Evolutionary conservation across 1,140 invertebrate species (phyloP).

Genomic region (Tetramorium parvispinum): DNA sequence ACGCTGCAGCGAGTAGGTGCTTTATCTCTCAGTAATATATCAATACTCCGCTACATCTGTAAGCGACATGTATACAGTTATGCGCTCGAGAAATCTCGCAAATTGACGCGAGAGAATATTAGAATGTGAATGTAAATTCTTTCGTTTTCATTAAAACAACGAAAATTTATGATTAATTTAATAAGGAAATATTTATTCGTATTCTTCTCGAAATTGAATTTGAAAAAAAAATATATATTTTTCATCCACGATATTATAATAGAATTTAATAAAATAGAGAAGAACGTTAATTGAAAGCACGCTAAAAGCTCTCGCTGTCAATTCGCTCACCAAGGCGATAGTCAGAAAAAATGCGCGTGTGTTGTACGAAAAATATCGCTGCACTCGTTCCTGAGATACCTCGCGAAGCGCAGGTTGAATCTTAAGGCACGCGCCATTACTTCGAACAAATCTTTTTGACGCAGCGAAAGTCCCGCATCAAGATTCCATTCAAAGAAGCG

Average conservation of each 20-base stretch:
- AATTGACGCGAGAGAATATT: not conserved
- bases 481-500: slow-evolving; percentile 60
- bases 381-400: slow-evolving; percentile 1
- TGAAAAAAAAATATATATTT: not conserved
- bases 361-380: not conserved
- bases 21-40: slow-evolving; percentile 48
- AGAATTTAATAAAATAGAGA: not conserved
- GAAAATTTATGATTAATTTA: not conserved
- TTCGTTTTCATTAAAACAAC: not conserved
- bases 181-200: not conserved
- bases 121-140: not conserved
- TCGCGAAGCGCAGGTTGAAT: slow-evolving; percentile 24
- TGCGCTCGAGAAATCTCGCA: not conserved
- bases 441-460: slow-evolving; percentile 52
- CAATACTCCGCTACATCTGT: slow-evolving; percentile 14
- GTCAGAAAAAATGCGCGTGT: not conserved
- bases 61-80: not conserved
- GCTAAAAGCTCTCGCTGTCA: not conserved
- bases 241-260: not conserved
- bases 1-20: not conserved
- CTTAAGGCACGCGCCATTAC: slow-evolving; percentile 57
- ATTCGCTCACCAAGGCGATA: not conserved
- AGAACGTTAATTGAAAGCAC: not conserved
- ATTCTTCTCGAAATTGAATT: not conserved
- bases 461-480: slow-evolving; percentile 48